Percentiles rank a stretch among this genome's conserved stretches.
phyloP scores from a whole-genome alignment of 2,888 invertebrate genomes.

The Drosophila crucigera region DNA sequence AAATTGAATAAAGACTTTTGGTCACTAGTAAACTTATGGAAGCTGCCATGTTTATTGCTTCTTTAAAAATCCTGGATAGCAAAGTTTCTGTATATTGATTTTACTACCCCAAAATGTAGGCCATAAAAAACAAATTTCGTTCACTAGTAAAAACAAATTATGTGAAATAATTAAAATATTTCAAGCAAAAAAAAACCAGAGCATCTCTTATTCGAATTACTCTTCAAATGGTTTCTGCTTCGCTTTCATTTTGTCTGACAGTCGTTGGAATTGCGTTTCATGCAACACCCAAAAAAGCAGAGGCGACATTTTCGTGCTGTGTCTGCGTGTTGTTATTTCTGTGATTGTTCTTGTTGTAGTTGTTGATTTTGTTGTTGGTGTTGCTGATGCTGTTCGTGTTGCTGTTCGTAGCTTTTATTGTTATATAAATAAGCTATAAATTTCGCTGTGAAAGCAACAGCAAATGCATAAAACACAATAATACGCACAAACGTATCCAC shows the following conservation, averaged over 20 bases:
- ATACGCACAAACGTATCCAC: constrained; percentile 9
- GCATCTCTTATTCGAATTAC: constrained; percentile 6
- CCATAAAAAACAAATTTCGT: neutral
- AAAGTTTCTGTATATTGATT: neutral
- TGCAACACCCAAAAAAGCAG: constrained; percentile 23
- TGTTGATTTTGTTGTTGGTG: constrained; percentile 42
- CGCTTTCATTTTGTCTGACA: constrained; percentile 21
- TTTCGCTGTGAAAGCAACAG: constrained; percentile 66
- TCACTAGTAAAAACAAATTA: neutral
- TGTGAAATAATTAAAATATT: neutral
- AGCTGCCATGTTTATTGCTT: neutral
- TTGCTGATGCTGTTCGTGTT: constrained; percentile 36
- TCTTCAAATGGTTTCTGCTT: neutral
- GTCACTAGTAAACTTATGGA: no score
- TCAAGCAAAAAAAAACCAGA: neutral
- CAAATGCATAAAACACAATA: constrained; percentile 50
- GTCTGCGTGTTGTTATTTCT: constrained; percentile 70
- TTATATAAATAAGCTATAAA: constrained; percentile 80
- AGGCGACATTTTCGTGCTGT: constrained; percentile 65
- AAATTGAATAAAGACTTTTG: neutral
- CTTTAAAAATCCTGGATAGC: neutral
- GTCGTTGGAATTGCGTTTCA: constrained; percentile 30
- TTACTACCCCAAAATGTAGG: neutral
- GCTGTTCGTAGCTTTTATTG: constrained; percentile 63
- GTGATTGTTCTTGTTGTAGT: constrained; percentile 56